Evolutionary conservation across 1,140 invertebrate genomes (phyloP), one percentile per base, ranked within the genome.

Genomic region (Drosophila bipectinata): DNA sequence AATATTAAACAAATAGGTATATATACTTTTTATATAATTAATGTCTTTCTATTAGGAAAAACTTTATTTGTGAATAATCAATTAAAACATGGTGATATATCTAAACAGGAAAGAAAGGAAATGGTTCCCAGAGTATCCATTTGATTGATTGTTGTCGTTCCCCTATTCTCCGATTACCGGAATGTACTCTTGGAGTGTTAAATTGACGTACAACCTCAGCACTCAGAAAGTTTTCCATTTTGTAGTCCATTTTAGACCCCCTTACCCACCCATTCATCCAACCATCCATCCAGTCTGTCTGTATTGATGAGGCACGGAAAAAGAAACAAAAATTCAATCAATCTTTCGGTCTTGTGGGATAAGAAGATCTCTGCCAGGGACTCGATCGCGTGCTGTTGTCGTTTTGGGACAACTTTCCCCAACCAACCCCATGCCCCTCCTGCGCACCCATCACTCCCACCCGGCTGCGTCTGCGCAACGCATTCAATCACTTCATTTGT

Each of bases 401-500:
- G 61, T 77, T 69, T 81, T 61, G 49, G 21, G 34, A 44, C 67
- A 57, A 59, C 52, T 59, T 48, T 48, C 52, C 52, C 47, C 28
- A 44, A 21, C 30, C 48, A 26, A 48, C 24, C 18, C 18, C 26
- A 4, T 6, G 6, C 5, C 26, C 26, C 5, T 28, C 26, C 6
- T 28, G 7, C 1, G 18, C 32, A 45, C 34, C 53, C 37, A 39
- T 12, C 58, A n/a, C 34, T 54, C 45, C 62, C 48, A 47, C 18
- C 41, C 66, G 14, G 32, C 28, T 57, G 64, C 74, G 55, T 55
- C 63, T 71, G 72, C 67, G 54, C 69, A 69, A 79, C 75, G 83
- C 69, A 88, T 88, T 88, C 83, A 88, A 88, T 88, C 83, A 88
- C 79, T 89, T 88, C 68, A 88, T 83, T 88, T 83, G 79, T 88